Evolutionary conservation across 2,797 vertebrate species (phyloP).

Genomic region (Chaenodraco wilsoni): DNA sequence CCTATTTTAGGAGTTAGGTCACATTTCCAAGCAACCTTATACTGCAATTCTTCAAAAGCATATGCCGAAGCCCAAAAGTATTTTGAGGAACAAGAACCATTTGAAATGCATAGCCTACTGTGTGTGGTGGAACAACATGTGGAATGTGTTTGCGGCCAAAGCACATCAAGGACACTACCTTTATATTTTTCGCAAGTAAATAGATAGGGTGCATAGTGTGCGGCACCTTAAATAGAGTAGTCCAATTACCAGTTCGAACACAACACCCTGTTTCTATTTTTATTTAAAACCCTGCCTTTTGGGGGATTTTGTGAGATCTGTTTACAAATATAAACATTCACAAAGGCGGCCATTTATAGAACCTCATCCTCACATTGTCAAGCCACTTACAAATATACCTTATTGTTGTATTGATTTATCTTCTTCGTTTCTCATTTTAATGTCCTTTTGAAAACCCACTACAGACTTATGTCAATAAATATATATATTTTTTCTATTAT

Average conservation of each 20-base stretch:
- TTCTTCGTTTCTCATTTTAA: neutral
- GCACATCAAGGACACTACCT: neutral
- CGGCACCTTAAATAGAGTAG: too few species aligned
- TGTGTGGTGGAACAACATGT: neutral
- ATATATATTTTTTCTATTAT: neutral
- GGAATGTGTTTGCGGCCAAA: neutral
- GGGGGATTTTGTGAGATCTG: neutral
- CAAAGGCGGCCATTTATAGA: neutral
- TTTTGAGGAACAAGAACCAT: neutral
- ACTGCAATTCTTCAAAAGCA: constrained; percentile 3
- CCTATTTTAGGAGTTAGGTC: neutral
- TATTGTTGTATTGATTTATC: neutral
- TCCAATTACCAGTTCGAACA: neutral
- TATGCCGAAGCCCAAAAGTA: neutral
- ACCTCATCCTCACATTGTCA: neutral
- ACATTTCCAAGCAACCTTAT: neutral
- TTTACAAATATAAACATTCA: neutral
- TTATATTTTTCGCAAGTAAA: neutral
- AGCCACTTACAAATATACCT: neutral
- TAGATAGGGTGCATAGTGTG: neutral
- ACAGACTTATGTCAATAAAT: neutral
- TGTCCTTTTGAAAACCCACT: neutral
- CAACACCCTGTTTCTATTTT: neutral
- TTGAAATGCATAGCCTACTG: neutral
- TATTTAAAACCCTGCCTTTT: neutral